These are phyloP conservation scores for Erynnis tages DNA, from an alignment of 2,888 invertebrate genomes.

Conservation along the genomic window DNA sequence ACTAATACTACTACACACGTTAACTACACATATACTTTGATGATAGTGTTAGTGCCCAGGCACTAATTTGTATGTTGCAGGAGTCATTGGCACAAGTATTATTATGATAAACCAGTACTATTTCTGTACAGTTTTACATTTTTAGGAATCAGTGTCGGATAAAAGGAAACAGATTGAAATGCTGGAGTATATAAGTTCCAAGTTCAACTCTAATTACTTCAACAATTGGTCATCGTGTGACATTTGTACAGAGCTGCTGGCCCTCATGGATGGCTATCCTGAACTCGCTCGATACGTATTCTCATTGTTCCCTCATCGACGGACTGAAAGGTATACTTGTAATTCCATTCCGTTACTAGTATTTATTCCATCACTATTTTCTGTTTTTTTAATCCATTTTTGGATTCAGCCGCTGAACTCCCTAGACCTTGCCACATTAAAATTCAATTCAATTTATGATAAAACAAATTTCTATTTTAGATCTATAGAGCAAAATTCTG, in stretches of 20 bases:
- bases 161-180: slow-evolving; percentile 35
- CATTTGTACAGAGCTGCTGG: slow-evolving; percentile 50
- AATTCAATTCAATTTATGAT: too few species aligned
- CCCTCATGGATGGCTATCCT: slow-evolving; percentile 40
- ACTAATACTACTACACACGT: too few species aligned
- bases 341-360: too few species aligned
- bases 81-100: too few species aligned
- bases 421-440: too few species aligned
- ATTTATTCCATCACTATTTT: too few species aligned
- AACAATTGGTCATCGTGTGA: slow-evolving; percentile 44
- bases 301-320: slow-evolving; percentile 57
- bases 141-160: slow-evolving; percentile 49
- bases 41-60: too few species aligned
- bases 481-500: not conserved
- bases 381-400: too few species aligned
- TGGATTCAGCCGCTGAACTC: too few species aligned
- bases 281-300: slow-evolving; percentile 54
- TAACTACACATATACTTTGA: too few species aligned
- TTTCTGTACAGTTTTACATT: not conserved
- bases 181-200: slow-evolving; percentile 38
- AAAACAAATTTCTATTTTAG: not conserved
- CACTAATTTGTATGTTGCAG: too few species aligned
- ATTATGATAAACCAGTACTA: too few species aligned
- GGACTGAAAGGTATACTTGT: slow-evolving; percentile 5
- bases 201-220: slow-evolving; percentile 33